Evolutionary conservation across 37 sponge, comb jelly and placozoan species (phyloP), one percentile per base, ranked within the genome.

Genomic region (Geodia barretti): DNA sequence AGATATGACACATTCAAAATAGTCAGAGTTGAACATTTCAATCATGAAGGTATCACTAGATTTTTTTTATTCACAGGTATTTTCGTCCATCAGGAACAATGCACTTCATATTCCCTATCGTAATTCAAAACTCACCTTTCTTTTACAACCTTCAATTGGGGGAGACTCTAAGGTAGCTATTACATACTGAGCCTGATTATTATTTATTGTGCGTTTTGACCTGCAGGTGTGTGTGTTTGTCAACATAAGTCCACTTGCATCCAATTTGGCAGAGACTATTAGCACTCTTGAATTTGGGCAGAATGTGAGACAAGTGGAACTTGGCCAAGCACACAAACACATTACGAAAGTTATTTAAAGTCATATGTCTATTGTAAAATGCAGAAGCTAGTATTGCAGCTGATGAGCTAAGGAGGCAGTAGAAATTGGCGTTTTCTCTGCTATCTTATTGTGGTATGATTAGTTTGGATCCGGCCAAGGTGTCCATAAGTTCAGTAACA

Each of bases 91-190:
- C 5, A 71, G 94, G 0, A 86, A 81, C 37, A 73, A 70, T 41
- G 87, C 90, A 42, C 74, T 93, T 35, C 94, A 93, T 59, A 74
- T 93, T 79, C 94, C 94, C 1, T 93, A 93, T 61, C 83, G 94
- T 17, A 93, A 93, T 73, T 93, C 94, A 4, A 93, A 93, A 37
- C 68, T 93, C 28, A 93, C 94, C 24, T 79, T 89, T 60, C 47
- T 93, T 34, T 80, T 93, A 20, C 89, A 90, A 37, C 89, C 94
- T 9, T 85, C 79, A 58, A 82, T 93, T 37, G 94, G 94, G 60
- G 94, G 94, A 62, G 90, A 93, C 38, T 81, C 94, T n/a, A 93
- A 93, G 90, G 94, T 89, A 76, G 9, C 38, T 47, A 7, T 14
- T 47, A 47, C 54, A 47, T 47, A 17, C 14, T 47, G 54, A 47